Conservation (phyloP, 2,888 invertebrate genomes). For the Ophion obscuratus region DNA sequence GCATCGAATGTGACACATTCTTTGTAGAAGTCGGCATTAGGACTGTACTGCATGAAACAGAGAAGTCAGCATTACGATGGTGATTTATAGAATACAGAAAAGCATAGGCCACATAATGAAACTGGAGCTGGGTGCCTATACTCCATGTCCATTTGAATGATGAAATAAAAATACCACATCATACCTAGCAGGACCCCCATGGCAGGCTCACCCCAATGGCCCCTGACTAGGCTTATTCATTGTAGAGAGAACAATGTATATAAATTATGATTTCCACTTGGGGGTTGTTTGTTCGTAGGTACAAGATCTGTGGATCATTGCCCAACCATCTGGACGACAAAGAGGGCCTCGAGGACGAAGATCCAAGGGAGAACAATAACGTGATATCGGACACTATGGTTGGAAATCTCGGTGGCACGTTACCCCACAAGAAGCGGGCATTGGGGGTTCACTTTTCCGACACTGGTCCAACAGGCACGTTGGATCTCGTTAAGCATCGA, state of each 20-base stretch:
- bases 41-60: neutral
- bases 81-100: neutral
- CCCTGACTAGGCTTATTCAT: neutral
- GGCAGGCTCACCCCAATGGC: neutral
- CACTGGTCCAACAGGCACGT: conserved; percentile 74
- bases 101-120: conserved; percentile 20
- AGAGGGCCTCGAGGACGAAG: conserved; percentile 85
- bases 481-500: conserved; percentile 81
- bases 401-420: conserved; percentile 81
- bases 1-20: conserved; percentile 4
- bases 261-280: conserved; percentile 5
- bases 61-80: neutral
- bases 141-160: conserved; percentile 6
- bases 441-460: conserved; percentile 79
- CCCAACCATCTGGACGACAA: conserved; percentile 89
- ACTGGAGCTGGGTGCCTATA: conserved; percentile 21
- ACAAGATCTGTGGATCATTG: conserved; percentile 87
- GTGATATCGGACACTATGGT: conserved; percentile 79
- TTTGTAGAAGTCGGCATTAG: conserved; percentile 26
- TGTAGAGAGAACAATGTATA: neutral
- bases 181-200: conserved; percentile 13
- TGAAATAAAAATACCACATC: conserved; percentile 13
- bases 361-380: conserved; percentile 86
- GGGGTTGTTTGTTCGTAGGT: conserved; percentile 72
- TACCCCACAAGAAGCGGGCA: conserved; percentile 81